Percentiles rank a stretch among this genome's conserved stretches.
Evolutionary conservation across 2,797 vertebrate genomes (phyloP).

Genomic region (Adelosebastes latens): DNA sequence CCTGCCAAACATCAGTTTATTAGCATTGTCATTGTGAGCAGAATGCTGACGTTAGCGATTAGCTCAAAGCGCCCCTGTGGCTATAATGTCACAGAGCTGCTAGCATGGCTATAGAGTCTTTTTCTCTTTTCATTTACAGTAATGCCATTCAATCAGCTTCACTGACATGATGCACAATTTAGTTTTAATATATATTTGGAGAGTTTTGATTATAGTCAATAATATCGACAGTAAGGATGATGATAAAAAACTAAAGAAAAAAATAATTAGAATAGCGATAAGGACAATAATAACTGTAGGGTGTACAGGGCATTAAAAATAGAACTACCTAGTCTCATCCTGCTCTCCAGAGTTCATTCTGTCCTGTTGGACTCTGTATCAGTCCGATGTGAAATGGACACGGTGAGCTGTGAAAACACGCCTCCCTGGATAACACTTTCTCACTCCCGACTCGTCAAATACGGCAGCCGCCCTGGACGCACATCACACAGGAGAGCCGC

Average conservation of each 20-base stretch:
- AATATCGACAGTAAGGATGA: no score
- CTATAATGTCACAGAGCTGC: neutral
- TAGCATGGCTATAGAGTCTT: neutral
- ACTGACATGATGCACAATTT: neutral
- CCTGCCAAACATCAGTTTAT: neutral
- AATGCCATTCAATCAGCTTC: neutral
- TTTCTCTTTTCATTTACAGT: neutral
- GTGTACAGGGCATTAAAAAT: neutral
- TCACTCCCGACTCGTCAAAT: neutral
- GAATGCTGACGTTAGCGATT: neutral
- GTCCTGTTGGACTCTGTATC: slow-evolving; percentile 52
- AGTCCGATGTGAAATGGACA: slow-evolving; percentile 71
- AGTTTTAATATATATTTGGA: neutral
- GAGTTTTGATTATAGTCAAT: neutral
- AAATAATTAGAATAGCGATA: neutral
- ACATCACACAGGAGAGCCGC: slow-evolving; percentile 47
- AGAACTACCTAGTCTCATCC: neutral
- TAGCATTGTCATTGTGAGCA: neutral
- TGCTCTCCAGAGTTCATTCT: slow-evolving; percentile 50
- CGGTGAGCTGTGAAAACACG: slow-evolving; percentile 67
- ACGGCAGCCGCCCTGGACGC: slow-evolving; percentile 44
- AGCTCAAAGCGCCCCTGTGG: neutral
- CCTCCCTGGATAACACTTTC: slow-evolving; percentile 33
- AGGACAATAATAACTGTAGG: neutral
- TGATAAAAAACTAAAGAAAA: neutral